A percentile compares a stretch with the other conserved stretches of the same genome.
These are phyloP conservation scores for Conus betulinus DNA, from an alignment of 1,140 invertebrate species.

Conservation along the genomic window DNA sequence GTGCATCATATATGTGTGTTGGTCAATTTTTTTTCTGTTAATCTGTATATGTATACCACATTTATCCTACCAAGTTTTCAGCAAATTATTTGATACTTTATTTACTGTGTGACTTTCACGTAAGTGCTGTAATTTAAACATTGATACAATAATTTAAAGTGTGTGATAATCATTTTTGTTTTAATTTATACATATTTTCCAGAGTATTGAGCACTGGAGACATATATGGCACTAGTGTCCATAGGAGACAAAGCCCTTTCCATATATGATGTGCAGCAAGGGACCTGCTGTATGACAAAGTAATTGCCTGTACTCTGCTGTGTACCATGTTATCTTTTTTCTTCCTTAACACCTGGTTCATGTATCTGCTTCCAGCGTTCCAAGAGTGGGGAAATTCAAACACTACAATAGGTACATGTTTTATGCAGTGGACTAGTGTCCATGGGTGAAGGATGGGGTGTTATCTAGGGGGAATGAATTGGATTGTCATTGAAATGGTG, in stretches of 20 bases:
- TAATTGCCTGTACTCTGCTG: neutral
- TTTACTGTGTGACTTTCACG: neutral
- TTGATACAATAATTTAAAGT: neutral
- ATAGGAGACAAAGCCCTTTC: neutral
- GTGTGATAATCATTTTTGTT: neutral
- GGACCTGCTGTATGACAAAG: neutral
- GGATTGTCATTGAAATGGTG: neutral
- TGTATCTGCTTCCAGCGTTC: constrained; percentile 10
- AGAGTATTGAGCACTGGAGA: neutral
- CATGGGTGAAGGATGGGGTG: neutral
- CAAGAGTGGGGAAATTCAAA: neutral
- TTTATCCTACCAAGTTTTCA: too few relatives aligned
- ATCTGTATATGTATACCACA: too few relatives aligned
- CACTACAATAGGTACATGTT: neutral
- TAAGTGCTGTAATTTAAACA: neutral
- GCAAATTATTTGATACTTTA: too few relatives aligned
- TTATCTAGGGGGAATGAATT: too few relatives aligned
- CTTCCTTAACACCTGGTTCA: neutral
- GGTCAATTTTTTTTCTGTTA: neutral
- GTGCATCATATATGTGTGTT: neutral
- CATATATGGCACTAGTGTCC: neutral
- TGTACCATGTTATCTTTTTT: neutral
- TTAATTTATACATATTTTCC: neutral
- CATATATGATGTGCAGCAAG: neutral
- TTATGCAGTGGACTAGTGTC: neutral